phyloP scores from a whole-genome alignment of 2,113 vertebrate species.

The Rhegmatorhina hoffmannsi region DNA sequence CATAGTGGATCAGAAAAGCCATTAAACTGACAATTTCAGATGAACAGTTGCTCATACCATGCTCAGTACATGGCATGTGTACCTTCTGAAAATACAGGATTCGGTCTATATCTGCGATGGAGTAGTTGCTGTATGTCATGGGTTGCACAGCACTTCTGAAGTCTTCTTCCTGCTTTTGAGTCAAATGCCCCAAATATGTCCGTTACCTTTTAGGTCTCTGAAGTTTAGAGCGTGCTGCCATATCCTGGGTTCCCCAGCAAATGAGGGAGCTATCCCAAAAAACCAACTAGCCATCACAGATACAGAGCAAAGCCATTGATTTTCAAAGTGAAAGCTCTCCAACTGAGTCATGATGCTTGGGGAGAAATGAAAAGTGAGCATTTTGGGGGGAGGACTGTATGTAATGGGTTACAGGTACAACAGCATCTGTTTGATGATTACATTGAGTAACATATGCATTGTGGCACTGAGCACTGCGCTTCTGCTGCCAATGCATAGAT shows the following conservation, averaged over 20 bases:
- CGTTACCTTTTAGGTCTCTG: slow-evolving; percentile 10
- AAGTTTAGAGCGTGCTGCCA: not conserved
- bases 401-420: slow-evolving; percentile 53
- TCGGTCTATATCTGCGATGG: slow-evolving; percentile 77
- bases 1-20: slow-evolving; percentile 8
- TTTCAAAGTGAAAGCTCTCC: slow-evolving; percentile 70
- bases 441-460: slow-evolving; percentile 63
- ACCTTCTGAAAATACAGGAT: slow-evolving; percentile 75
- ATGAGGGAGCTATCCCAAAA: not conserved
- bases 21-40: slow-evolving; percentile 47
- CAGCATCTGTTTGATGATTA: slow-evolving; percentile 48
- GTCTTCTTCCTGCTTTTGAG: slow-evolving; percentile 28
- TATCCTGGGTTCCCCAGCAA: slow-evolving; percentile 30
- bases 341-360: slow-evolving; percentile 68
- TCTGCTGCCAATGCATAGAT: slow-evolving; percentile 73
- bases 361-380: slow-evolving; percentile 63
- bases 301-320: slow-evolving; percentile 75
- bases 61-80: slow-evolving; percentile 43
- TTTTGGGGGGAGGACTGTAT: slow-evolving; percentile 21
- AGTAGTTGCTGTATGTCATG: not conserved
- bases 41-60: slow-evolving; percentile 36
- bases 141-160: not conserved
- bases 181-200: not conserved
- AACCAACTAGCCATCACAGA: slow-evolving; percentile 73
- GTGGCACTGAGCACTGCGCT: not conserved